Conservation (phyloP, 1,140 invertebrate genomes). For the Heliothis virescens region DNA sequence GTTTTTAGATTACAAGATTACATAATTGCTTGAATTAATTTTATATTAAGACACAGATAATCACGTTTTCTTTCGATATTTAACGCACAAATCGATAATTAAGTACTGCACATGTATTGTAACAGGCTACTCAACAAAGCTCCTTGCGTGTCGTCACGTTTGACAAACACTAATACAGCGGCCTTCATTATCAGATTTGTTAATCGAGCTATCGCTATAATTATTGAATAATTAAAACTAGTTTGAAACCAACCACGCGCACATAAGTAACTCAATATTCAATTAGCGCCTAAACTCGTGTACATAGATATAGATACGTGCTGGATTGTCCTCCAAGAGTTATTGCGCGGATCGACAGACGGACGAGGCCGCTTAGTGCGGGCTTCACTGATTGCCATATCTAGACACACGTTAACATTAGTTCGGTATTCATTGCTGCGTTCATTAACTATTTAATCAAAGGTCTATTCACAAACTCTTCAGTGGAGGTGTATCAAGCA, state of each 20-base stretch:
- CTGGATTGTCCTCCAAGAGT: slow-evolving; percentile 27
- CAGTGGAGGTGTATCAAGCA: neutral
- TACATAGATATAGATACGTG: slow-evolving; percentile 1
- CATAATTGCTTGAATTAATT: neutral
- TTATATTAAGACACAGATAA: neutral
- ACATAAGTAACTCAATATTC: slow-evolving; percentile 57
- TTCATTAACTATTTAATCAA: neutral
- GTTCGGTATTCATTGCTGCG: neutral
- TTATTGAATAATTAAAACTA: slow-evolving; percentile 60
- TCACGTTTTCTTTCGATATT: no score
- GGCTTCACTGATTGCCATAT: neutral
- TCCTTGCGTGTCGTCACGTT: slow-evolving; percentile 13
- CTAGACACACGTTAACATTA: no score
- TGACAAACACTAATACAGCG: slow-evolving; percentile 38
- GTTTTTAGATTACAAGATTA: neutral
- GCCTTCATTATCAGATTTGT: slow-evolving; percentile 44
- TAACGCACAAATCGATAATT: neutral
- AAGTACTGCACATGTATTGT: neutral
- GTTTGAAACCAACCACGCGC: slow-evolving; percentile 55
- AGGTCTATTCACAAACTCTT: neutral
- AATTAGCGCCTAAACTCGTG: slow-evolving; percentile 51
- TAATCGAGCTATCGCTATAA: slow-evolving; percentile 52
- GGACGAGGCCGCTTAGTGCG: slow-evolving; percentile 41
- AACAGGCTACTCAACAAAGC: neutral
- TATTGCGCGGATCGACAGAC: slow-evolving; percentile 35